Base-by-base conservation (phyloP, 2,888 invertebrate species). In the Cactoblastis cactorum region DNA sequence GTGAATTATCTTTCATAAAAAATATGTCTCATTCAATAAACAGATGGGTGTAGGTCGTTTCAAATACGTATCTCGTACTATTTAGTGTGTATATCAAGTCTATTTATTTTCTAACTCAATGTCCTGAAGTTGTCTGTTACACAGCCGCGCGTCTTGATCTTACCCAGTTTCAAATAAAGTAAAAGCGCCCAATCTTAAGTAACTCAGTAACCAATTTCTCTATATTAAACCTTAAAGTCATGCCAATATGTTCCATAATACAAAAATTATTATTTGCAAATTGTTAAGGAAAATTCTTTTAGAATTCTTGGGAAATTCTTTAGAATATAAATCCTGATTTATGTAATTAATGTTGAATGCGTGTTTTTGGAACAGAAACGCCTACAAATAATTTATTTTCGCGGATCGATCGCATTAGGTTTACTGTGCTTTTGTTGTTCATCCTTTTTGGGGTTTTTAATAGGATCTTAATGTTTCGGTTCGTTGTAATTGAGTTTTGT, bases 221-320 rank as follows among this genome's bases (percentile, higher is more conserved):
- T 9, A 24, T 14, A 41, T 12, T 2, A 2, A 24, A 24, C 41
- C 12, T 24, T 39, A 39, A 12, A 1, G 1, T 17, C 17, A 8
- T 17, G 9, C 17, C 15, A 17, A 37, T 37, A 37, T 15, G 37
- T 8, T 17, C 17, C 37, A 37, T 15, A 8, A 37, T 15, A 3
- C 37, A 9, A 15, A 37, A 6, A 17, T 17, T 37, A 9, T 9
- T 9, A n/a, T n/a, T n/a, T n/a, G n/a, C n/a, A n/a, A n/a, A n/a
- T n/a, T n/a, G n/a, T n/a, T n/a, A n/a, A n/a, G 15, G 17, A 35
- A 37, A 37, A 37, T 37, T 37, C 37, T 37, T 37, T 37, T 37
- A 14, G n/a, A 37, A 37, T 37, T 15, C 15, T 37, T 15, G 3
- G 5, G 37, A 15, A 15, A 37, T 37, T 37, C 37, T 37, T 37